Conservation (phyloP, 2,888 invertebrate genomes). For the Argyresthia goedartella region DNA sequence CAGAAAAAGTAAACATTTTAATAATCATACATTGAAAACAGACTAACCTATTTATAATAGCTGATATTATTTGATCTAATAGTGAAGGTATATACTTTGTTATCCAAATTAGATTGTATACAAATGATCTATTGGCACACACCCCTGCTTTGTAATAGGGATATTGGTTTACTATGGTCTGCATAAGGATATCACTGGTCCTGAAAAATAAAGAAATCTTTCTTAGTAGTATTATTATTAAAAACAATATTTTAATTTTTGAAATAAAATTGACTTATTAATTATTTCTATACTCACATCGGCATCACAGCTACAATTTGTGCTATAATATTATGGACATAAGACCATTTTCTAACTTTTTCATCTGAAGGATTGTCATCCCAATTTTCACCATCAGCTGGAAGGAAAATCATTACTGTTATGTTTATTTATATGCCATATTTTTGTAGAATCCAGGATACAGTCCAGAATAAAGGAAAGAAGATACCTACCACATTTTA, state of each 20-base stretch:
- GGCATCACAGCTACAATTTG: conserved; percentile 62
- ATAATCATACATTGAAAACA: not conserved
- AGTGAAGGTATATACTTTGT: conserved; percentile 81
- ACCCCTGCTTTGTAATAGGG: conserved; percentile 82
- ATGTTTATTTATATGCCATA: no score
- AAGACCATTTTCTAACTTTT: conserved; percentile 68
- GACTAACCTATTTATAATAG: conserved; percentile 82
- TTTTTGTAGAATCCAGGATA: no score
- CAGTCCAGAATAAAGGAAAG: no score
- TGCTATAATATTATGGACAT: conserved; percentile 72
- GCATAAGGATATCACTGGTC: conserved; percentile 78
- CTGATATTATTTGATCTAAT: conserved; percentile 76
- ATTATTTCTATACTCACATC: conserved; percentile 57
- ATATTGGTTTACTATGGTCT: conserved; percentile 74
- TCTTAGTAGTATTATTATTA: not conserved
- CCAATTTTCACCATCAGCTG: conserved; percentile 69
- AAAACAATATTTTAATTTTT: no score
- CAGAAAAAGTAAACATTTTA: no score
- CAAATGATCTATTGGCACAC: conserved; percentile 79
- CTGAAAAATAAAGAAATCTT: conserved; percentile 48
- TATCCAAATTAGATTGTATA: conserved; percentile 83
- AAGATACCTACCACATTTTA: no score
- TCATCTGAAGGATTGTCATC: conserved; percentile 69
- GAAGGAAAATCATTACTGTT: no score
- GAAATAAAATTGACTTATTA: no score